Evolutionary conservation across 2,797 vertebrate species (phyloP).

Genomic region (Gymnoscopelus microlampas): DNA sequence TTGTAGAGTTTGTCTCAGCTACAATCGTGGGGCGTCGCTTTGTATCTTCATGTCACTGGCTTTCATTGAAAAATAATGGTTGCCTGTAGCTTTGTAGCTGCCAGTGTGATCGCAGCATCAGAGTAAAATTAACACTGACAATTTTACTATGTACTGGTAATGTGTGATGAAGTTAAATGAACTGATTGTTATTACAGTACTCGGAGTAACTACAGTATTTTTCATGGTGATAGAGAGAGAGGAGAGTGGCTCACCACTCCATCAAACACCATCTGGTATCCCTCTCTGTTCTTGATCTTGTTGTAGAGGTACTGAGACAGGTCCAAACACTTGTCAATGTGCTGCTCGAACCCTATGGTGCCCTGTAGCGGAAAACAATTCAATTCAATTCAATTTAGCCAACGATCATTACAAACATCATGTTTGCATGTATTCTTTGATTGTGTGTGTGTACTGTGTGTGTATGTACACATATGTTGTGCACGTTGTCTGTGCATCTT

Average conservation of each 20-base stretch:
- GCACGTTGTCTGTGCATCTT: not conserved
- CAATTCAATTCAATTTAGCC: not conserved
- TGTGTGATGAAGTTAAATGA: no score
- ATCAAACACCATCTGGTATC: slow-evolving; percentile 97
- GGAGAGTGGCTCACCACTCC: slow-evolving; percentile 86
- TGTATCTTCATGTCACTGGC: no score
- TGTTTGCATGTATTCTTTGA: not conserved
- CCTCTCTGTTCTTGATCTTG: slow-evolving; percentile 97
- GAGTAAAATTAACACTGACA: no score
- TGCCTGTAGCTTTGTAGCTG: no score
- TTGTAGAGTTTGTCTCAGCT: no score
- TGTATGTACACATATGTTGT: not conserved
- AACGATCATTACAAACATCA: not conserved
- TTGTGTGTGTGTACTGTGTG: not conserved
- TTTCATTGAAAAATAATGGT: no score
- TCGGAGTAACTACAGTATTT: not conserved
- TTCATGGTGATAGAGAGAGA: not conserved
- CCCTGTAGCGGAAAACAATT: slow-evolving; percentile 78
- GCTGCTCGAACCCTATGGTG: slow-evolving; percentile 96
- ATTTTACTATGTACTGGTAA: no score
- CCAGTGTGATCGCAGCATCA: no score
- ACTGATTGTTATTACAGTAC: not conserved
- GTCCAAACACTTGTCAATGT: slow-evolving; percentile 97
- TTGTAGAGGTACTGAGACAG: slow-evolving; percentile 95
- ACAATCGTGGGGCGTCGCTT: no score